Percentiles rank a stretch among this genome's conserved stretches.
Evolutionary conservation across 2,888 invertebrate genomes (phyloP).

Genomic region (Pristionchus entomophagus): DNA sequence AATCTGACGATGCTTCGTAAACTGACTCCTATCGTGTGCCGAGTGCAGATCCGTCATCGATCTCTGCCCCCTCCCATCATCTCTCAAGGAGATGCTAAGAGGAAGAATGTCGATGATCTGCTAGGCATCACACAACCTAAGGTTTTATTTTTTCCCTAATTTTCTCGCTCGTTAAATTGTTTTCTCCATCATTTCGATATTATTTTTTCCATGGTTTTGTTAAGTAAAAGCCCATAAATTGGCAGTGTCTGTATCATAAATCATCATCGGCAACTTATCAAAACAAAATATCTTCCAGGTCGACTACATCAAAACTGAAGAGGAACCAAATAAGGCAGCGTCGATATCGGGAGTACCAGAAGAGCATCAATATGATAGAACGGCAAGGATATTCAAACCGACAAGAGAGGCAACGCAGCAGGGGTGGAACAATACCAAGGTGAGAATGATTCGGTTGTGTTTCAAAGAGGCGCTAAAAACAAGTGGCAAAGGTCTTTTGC

Average conservation of each 20-base stretch:
- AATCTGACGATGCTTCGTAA: background rate
- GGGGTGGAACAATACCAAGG: slow-evolving; percentile 89
- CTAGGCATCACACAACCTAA: slow-evolving; percentile 59
- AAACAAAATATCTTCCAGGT: background rate
- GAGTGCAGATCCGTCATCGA: slow-evolving; percentile 24
- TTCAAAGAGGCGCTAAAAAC: background rate
- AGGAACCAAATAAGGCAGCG: slow-evolving; percentile 3
- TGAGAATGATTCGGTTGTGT: background rate
- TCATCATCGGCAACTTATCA: too few species aligned
- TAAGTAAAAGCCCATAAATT: too few species aligned
- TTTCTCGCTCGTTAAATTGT: too few species aligned
- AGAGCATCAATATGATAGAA: slow-evolving; percentile 48
- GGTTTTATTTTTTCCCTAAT: slow-evolving; percentile 50
- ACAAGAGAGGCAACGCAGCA: slow-evolving; percentile 97
- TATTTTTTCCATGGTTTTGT: too few species aligned
- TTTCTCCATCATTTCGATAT: too few species aligned
- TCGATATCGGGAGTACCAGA: background rate
- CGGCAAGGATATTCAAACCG: slow-evolving; percentile 79
- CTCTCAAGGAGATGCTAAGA: slow-evolving; percentile 61
- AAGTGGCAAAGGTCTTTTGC: too few species aligned
- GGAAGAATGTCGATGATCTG: slow-evolving; percentile 65
- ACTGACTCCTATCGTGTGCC: background rate
- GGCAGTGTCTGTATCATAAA: too few species aligned
- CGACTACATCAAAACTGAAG: background rate
- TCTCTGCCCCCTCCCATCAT: slow-evolving; percentile 64